Evolutionary conservation across 53 echinoderm and acorn worm species (phyloP).

Genomic region (Echinarachnius parma): DNA sequence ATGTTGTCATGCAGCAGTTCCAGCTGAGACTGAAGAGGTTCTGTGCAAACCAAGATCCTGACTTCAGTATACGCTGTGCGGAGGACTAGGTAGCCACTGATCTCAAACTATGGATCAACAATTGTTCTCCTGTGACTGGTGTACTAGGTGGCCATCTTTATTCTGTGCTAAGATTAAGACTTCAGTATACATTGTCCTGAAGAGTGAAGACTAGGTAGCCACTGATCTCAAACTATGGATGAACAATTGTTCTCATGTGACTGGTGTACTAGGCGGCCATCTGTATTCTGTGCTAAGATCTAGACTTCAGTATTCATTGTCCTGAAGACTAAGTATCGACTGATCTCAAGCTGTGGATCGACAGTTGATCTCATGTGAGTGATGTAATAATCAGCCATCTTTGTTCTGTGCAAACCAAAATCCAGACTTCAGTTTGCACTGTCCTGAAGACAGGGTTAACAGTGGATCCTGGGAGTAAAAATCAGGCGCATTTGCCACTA

Average conservation of each 20-base stretch:
- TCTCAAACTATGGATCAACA: too few species aligned
- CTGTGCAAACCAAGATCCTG: conserved; percentile 45
- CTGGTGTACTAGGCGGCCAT: too few species aligned
- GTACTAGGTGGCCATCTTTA: too few species aligned
- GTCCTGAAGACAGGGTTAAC: too few species aligned
- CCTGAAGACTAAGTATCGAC: conserved; percentile 20
- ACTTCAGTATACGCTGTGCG: conserved; percentile 14
- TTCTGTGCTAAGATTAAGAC: conserved; percentile 38
- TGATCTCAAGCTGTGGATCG: not conserved
- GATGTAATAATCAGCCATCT: too few species aligned
- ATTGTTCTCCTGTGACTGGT: too few species aligned
- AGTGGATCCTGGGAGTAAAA: too few species aligned
- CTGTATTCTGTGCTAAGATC: too few species aligned
- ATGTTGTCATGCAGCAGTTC: conserved; percentile 46
- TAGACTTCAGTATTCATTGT: conserved; percentile 19
- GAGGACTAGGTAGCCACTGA: conserved; percentile 12
- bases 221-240: not conserved
- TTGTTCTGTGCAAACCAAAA: too few species aligned
- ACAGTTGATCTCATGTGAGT: too few species aligned
- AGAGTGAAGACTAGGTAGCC: conserved; percentile 12
- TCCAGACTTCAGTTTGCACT: conserved; percentile 37
- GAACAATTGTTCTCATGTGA: too few species aligned
- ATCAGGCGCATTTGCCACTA: too few species aligned
- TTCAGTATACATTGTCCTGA: conserved; percentile 22
- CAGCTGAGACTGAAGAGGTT: conserved; percentile 29